Evolutionary conservation across 2,888 invertebrate genomes (phyloP), one percentile per base, ranked within the genome.

Genomic region (Eurytoma adleriae): DNA sequence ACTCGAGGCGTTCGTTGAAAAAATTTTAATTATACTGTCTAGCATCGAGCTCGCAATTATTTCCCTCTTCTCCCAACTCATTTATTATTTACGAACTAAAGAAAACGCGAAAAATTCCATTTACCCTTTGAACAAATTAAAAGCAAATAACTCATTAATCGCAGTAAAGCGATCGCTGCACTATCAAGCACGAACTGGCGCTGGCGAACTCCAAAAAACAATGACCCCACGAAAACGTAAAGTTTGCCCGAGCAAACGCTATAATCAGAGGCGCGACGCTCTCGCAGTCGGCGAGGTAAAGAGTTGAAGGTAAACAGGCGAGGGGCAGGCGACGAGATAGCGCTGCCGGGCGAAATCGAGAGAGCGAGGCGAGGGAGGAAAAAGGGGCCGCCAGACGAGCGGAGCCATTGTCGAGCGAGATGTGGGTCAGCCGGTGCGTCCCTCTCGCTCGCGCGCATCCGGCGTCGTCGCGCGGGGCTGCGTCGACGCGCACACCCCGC

Each of bases 401-500:
- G 64, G 69, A 83, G 82, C 82, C 79, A 83, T 85, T 84, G 84
- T 85, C 81, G 80, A 75, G 79, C 77, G 78, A 80, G 81, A 85
- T 84, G 82, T 85, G 82, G 84, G 84, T 84, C 84, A 84, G 83
- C 69, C 71, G 54, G 54, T 54, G 14, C 54, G 5, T 40, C 68
- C 40, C 69, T 48, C 54, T 30, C 66, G 81, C 81, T 83, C 81
- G 84, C 83, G 80, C 79, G 80, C 86, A 40, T 84, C 85, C 85
- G 86, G 86, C 86, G 71, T 59, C 59, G 71, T 59, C 56, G 79
- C 70, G 74, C 72, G 76, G 62, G 14, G 40, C 84, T 82, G 79
- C 83, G 83, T 85, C 85, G 84, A 85, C 84, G 83, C 73, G 68
- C 48, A 14, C 18, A 48, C 70, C 24, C 12, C 77, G 74, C 72